These are phyloP conservation scores for Arge pagana DNA, from an alignment of 2,888 invertebrate genomes.

Conservation along the genomic window DNA sequence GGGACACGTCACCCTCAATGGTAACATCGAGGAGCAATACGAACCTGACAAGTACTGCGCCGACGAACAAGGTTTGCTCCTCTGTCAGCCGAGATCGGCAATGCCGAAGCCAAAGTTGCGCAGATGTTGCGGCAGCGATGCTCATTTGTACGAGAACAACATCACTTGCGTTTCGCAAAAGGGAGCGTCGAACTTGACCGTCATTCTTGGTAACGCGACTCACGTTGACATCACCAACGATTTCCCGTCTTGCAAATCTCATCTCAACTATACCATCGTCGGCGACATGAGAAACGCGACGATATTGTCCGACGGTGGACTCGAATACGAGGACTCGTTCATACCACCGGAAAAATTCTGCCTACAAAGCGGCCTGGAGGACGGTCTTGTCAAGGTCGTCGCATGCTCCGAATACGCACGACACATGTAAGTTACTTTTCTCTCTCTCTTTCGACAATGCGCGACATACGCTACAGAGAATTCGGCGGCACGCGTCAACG, in stretches of 20 bases:
- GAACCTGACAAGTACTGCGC: constrained; percentile 70
- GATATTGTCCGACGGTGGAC: constrained; percentile 63
- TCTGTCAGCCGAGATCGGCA: constrained; percentile 60
- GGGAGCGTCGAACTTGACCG: constrained; percentile 28
- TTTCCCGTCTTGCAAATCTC: constrained; percentile 63
- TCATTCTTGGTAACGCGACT: constrained; percentile 52
- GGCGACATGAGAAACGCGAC: constrained; percentile 63
- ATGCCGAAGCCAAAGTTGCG: constrained; percentile 57
- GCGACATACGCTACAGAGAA: no score
- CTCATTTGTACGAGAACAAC: constrained; percentile 65
- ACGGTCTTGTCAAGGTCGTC: constrained; percentile 63
- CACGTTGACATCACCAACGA: constrained; percentile 58
- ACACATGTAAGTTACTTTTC: constrained; percentile 40
- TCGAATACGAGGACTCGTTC: constrained; percentile 59
- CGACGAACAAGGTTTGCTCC: constrained; percentile 68
- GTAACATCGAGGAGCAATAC: constrained; percentile 56
- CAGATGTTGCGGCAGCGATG: constrained; percentile 75
- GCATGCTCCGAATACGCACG: constrained; percentile 66
- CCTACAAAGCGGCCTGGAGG: constrained; percentile 53
- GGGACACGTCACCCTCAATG: constrained; percentile 67
- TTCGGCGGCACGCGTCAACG: constrained; percentile 47
- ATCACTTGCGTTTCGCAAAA: constrained; percentile 30
- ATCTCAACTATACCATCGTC: constrained; percentile 63
- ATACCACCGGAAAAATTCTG: constrained; percentile 56
- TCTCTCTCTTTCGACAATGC: no score